Base-by-base conservation (phyloP, 2,888 invertebrate genomes). In the Chymomyza caudatula region DNA sequence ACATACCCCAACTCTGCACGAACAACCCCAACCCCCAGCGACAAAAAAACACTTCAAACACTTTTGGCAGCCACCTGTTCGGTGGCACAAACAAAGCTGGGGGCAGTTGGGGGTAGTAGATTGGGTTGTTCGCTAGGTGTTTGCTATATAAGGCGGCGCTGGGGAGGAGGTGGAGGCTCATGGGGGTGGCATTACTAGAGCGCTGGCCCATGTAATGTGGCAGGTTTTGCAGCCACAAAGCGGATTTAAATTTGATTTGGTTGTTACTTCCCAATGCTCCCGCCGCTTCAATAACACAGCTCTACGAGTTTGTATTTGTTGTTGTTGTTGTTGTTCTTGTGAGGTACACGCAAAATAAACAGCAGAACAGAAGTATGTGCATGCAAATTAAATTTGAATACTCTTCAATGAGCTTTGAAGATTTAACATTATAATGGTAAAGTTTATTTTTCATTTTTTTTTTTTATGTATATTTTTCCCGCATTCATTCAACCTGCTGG, bases 371-470 rank as follows among this genome's bases (percentile, higher is more conserved):
- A 85, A 85, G 69, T 75, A 81, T 78, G 75, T 74, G 82, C 85
- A 85, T 78, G 78, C 71, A 85, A 86, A 86, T 86, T 84, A 77
- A 86, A 85, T 85, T 86, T 86, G 77, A 85, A 85, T 78, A 77
- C 82, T 76, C 78, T 81, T 78, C 86, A 84, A 86, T 86, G 85
- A 71, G 73, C 73, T 74, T 67, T 70, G 70, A 71, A 63, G 63
- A 61, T 71, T 15, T 15, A 15, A 15, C 47, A 47, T 15, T 19
- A 15, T 47, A 15, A 19, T 47, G 47, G 47, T 19, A 47, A 47
- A 47, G 17, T 47, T 47, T 47, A n/a, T 15, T 15, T 44, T 6
- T 44, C 6, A 4, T 11, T 44, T n/a, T 15, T 1, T 17, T 47
- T 15, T 44, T 3, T 44, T 37, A 37, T 37, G 5, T 37, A 5